Conservation (phyloP, 2,888 invertebrate species). For the Amphimallon solstitiale region DNA sequence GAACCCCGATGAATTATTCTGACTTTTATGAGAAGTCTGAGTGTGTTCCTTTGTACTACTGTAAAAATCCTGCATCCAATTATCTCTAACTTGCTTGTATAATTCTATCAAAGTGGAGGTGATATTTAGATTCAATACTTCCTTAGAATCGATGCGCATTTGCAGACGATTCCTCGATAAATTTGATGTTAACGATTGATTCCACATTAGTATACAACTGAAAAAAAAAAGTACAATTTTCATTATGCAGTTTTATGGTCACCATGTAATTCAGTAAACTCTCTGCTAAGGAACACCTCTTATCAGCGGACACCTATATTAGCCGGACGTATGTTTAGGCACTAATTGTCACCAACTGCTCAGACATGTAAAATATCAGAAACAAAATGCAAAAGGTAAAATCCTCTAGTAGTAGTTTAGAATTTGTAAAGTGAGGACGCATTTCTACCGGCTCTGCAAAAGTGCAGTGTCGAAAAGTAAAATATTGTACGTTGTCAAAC, state of each 20-base stretch:
- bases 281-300: too few species aligned
- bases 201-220: conserved; percentile 75
- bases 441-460: too few species aligned
- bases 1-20: conserved; percentile 69
- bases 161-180: conserved; percentile 71
- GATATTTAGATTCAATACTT: conserved; percentile 85
- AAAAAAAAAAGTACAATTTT: conserved; percentile 29
- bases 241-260: background rate
- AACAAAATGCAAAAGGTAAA: too few species aligned
- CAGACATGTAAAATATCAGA: too few species aligned
- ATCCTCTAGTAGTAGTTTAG: too few species aligned
- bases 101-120: conserved; percentile 90
- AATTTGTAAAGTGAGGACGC: too few species aligned
- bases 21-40: conserved; percentile 32
- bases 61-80: conserved; percentile 88
- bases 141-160: conserved; percentile 72
- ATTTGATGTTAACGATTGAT: conserved; percentile 70
- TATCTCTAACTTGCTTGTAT: conserved; percentile 80
- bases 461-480: too few species aligned
- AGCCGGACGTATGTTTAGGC: too few species aligned
- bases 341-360: too few species aligned
- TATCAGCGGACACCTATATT: too few species aligned
- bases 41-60: conserved; percentile 41
- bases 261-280: too few species aligned
- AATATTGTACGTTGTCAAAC: too few species aligned